Base-by-base conservation (phyloP, 2,113 vertebrate genomes). In the Clarias magur region DNA sequence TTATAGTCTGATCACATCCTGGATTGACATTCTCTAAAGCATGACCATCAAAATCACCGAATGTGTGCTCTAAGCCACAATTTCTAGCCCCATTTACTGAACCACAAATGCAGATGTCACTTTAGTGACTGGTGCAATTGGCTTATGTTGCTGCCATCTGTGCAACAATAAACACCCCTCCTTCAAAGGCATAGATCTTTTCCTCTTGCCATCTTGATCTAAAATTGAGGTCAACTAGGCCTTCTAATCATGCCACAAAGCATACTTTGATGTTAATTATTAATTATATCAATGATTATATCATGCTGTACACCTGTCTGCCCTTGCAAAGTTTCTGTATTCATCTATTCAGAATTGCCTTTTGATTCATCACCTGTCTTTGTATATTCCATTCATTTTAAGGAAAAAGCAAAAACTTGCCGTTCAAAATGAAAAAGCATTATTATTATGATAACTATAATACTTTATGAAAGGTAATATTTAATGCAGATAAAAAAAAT, bases 261-360 rank as follows among this genome's bases (percentile, higher is more conserved):
- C 75, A 78, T 16, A 25, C 42, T 75, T 48, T 11, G 11, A 48
- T 75, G 72, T 9, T 78, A 78, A 78, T 78, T 78, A 15, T n/a
- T 48, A 48, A 48, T 48, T 48, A 48, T 48, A 8, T 48, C 48
- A 8, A 78, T 78, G 27, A n/a, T 56, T 78, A 27, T 16, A 78
- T 54, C 53, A 78, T 78, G 48, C 75, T 56, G 53, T 9, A 78
- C 75, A 78, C 75, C 75, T 56, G 75, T 76, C 70, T 42, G 21
- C 73, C 48, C 25, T 56, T 53, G 11, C 23, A n/a, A 25, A 27
- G 53, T 56, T 54, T 56, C 15, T 54, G 73, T 54, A 76, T 25
- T 76, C 23, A 76, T 54, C 23, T 78, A 78, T 56, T 56, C 25
- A 54, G 4, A 2, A 23, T 73, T 42, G 53, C 54, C 4, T n/a